Base-by-base conservation (phyloP, 2,888 invertebrate species). In the Drosophila meridiana region DNA sequence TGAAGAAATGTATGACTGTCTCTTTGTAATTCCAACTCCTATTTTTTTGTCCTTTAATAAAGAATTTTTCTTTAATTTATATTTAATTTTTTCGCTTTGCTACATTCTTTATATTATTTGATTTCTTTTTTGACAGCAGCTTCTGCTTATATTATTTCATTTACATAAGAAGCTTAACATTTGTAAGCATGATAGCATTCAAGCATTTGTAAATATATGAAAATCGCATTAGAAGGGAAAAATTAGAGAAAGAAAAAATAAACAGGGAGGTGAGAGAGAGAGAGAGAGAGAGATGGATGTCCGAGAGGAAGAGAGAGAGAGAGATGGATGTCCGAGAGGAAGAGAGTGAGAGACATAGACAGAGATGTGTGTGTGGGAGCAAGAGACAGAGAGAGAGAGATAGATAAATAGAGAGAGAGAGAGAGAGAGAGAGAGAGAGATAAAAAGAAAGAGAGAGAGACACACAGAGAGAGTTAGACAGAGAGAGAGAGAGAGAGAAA, bases 141-240 rank as follows among this genome's bases (percentile, higher is more conserved):
- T 52, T 34, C 20, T 52, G 2, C 13, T 34, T 8, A 32, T 34
- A 34, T 34, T 32, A 20, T 34, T 50, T 20, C n/a, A 32, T 34
- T 50, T 50, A 11, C 32, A 32, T 36, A 52, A 52, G 52, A 20
- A 52, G 34, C 34, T 52, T 52, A 52, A 7, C 34, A 36, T 52
- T 36, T 13, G 34, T 36, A 13, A 52, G 52, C 52, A 36, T 52
- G 26, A 34, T 20, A 34, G 34, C 34, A 52, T 0, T 4, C 7
- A 52, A 52, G 34, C 52, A 36, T 20, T 52, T 52, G 3, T 6
- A 26, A 34, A 36, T 52, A 20, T 20, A 20, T 20, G 34, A 36
- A 26, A 52, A 52, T 52, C 50, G 50, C 50, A 52, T 34, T 52
- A 52, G 32, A 52, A 52, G 7, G 4, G n/a, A 50, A 14, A 8